Base-by-base conservation (phyloP, 2,113 vertebrate species). In the Petrocephalus microphthalmus region DNA sequence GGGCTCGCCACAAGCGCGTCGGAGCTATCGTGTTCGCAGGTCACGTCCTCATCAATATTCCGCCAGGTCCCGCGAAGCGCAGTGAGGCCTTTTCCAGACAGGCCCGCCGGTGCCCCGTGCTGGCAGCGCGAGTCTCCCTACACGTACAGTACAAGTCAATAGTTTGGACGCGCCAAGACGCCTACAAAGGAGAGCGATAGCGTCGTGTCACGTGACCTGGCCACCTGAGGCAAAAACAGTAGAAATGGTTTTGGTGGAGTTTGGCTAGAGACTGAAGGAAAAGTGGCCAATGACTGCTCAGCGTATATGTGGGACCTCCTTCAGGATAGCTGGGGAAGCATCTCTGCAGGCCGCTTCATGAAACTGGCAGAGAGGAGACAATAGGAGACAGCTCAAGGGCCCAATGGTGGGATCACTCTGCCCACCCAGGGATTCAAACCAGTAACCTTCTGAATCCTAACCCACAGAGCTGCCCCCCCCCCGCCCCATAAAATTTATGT, bases 1-100 rank as follows among this genome's bases (percentile, higher is more conserved):
- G n/a, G 52, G 42, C 19, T 20, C 87, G 5, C 53, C 54, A 19
- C 54, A n/a, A 86, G 17, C 37, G 22, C 6, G 25, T 37, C 85
- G 33, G 20, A 11, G 22, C 7, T 64, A 57, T 86, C 22, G 33
- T 19, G 7, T 19, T 88, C 45, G 1, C 7, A 15, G 17, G 52
- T 22, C 29, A 52, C 6, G 6, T 42, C 53, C 52, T 81, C 86
- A 42, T 87, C 53, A 25, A 33, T 57, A 88, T 88, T 90, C 85
- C 17, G 5, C 6, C 7, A 49, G 60, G n/a, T 54, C 47, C 33
- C 4, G 19, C 33, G 20, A 47, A 47, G 57, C 33, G n/a, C 45
- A 11, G 37, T 15, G 60, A 53, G n/a, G 74, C 7, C 19, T 33
- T 54, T 29, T 74, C 82, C 13, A 33, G 84, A 33, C 54, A 13